Evolutionary conservation across 1,140 invertebrate species (phyloP).

Genomic region (Heliothis subflexa): DNA sequence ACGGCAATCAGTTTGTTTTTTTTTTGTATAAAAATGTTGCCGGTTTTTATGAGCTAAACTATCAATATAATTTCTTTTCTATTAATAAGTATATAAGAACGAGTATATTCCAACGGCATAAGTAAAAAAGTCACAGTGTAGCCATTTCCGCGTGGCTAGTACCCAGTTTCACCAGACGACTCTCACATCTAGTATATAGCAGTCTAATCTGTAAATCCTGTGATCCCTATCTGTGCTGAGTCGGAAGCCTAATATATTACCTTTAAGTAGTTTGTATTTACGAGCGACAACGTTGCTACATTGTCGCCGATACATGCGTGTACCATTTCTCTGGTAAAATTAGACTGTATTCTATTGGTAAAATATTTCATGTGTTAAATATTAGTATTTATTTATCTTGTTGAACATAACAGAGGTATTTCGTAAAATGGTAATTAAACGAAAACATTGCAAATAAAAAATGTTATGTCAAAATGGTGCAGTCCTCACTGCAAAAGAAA

Average conservation of each 20-base stretch:
- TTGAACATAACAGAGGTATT: too few relatives aligned
- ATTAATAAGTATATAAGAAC: too few relatives aligned
- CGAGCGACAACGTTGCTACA: slow-evolving; percentile 8
- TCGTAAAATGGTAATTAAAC: background rate
- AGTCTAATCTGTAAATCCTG: slow-evolving; percentile 21
- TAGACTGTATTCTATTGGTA: background rate
- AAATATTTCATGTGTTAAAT: too few relatives aligned
- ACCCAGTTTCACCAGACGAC: slow-evolving; percentile 7
- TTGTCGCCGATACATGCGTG: slow-evolving; percentile 5
- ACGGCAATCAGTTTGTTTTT: too few relatives aligned
- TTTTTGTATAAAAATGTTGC: too few relatives aligned
- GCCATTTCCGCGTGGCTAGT: background rate
- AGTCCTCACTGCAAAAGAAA: too few relatives aligned
- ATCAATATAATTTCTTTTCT: too few relatives aligned
- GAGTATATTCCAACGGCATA: background rate
- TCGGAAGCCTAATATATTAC: slow-evolving; percentile 25
- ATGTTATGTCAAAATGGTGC: too few relatives aligned
- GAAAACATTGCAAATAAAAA: too few relatives aligned
- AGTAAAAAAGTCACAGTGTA: background rate
- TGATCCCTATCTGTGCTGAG: slow-evolving; percentile 24
- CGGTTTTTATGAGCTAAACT: too few relatives aligned
- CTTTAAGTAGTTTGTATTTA: slow-evolving; percentile 12
- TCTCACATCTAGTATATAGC: slow-evolving; percentile 8
- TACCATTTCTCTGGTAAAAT: background rate
- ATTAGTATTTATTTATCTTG: too few relatives aligned